Base-by-base conservation (phyloP, 1,140 invertebrate genomes). In the Pseudomyrmex concolor region DNA sequence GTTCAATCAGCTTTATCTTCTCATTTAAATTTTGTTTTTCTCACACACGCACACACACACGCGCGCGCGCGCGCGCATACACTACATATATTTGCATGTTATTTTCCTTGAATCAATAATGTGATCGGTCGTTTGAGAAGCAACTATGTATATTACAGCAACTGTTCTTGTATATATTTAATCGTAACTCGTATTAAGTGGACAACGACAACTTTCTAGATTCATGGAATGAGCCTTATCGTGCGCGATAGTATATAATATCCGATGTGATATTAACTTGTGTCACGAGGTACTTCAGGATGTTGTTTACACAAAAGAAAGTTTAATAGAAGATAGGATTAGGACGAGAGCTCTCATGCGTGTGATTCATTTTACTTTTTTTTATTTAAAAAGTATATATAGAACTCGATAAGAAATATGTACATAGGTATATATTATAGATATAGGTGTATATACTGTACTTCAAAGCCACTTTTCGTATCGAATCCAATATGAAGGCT, bases 241-340 rank as follows among this genome's bases (percentile, higher is more conserved):
- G 15, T 70, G 19, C 19, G 19, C 45, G 74, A 78, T 78, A 78
- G 63, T 86, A 67, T 77, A 84, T 7, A 34, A 34, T 55, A 73
- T 66, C 62, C 17, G 70, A 51, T 59, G 50, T 88, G 34, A 60
- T 45, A 43, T 10, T 71, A 34, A 59, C 50, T 80, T 34, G 45
- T 76, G 34, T 51, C 54, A 70, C 76, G 17, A 59, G 19, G 45
- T 50, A 71, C 66, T 80, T 80, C 43, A 80, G n/a, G 43, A 50
- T 15, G 64, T 80, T 80, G 12, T 71, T 71, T 59, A 45, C 76
- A 15, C n/a, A 80, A 70, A 80, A 34, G 34, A 43, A 71, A 71
- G 43, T 50, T n/a, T 59, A 80, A 57, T 22, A 50, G 19, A n/a
- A 78, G 66, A 80, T 80, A 12, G 71, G 19, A 17, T 19, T 43